These are phyloP conservation scores for Campylomormyrus numenius DNA, from an alignment of 2,113 vertebrate species.

Conservation along the genomic window DNA sequence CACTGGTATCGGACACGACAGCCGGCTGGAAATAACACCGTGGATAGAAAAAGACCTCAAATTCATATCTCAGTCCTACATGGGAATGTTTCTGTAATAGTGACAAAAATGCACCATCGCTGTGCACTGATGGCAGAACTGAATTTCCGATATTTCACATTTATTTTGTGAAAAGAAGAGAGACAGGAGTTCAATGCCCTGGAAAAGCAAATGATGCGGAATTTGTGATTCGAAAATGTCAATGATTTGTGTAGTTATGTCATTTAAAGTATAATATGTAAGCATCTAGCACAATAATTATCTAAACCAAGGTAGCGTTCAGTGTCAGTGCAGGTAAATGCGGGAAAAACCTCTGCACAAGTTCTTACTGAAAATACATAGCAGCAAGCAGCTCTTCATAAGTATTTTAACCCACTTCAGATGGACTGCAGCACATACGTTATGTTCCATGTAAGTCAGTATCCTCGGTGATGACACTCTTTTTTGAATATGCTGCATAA, in stretches of 20 bases:
- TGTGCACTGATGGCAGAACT: neutral
- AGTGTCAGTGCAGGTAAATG: neutral
- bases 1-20: neutral
- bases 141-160: neutral
- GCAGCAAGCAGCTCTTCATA: neutral
- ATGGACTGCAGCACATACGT: neutral
- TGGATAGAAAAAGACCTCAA: conserved; percentile 9
- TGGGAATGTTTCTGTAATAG: neutral
- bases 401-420: neutral
- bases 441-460: neutral
- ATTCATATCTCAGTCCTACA: too few species aligned
- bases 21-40: conserved; percentile 16
- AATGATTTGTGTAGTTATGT: neutral
- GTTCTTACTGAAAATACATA: neutral
- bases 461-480: neutral
- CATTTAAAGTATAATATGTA: neutral
- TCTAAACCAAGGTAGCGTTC: neutral
- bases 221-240: neutral
- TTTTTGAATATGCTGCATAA: neutral
- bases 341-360: neutral
- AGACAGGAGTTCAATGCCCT: neutral
- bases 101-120: neutral
- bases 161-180: neutral
- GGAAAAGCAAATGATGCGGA: neutral
- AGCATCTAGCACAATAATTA: neutral